Evolutionary conservation across 2,113 vertebrate genomes (phyloP).

Genomic region (Hipposideros armiger): DNA sequence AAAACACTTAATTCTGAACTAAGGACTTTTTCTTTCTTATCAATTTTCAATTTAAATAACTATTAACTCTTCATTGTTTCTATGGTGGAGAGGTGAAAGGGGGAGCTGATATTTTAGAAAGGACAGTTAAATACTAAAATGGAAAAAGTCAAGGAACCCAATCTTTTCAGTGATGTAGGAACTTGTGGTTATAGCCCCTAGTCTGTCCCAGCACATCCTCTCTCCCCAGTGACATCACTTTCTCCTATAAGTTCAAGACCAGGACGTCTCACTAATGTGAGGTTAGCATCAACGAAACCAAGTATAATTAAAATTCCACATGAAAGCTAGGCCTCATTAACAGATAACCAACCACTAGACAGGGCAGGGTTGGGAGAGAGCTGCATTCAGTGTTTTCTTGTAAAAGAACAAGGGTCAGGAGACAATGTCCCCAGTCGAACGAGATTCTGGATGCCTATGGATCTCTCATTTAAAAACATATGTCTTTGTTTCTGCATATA

Average conservation of each 20-base stretch:
- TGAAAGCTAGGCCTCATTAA: conserved; percentile 12
- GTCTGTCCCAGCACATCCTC: not conserved
- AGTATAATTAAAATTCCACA: not conserved
- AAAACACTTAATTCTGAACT: not conserved
- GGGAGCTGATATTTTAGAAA: not conserved
- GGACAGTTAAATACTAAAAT: not conserved
- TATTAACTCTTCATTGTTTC: not conserved
- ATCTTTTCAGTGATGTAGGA: not conserved
- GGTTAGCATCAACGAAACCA: not conserved
- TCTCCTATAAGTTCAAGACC: not conserved
- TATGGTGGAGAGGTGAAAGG: not conserved
- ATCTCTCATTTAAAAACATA: not conserved
- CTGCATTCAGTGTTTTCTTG: not conserved
- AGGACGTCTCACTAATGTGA: not conserved
- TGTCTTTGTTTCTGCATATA: not conserved
- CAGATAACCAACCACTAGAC: not conserved
- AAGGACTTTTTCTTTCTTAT: not conserved
- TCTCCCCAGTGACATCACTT: not conserved
- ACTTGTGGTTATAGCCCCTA: not conserved
- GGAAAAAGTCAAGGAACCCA: not conserved
- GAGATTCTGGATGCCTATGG: not conserved
- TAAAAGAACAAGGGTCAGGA: not conserved
- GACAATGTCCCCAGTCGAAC: not conserved
- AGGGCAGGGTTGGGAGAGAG: not conserved
- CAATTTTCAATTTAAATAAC: not conserved